phyloP scores from a whole-genome alignment of 35 echinoderm and acorn worm genomes.

The Patiria miniata region DNA sequence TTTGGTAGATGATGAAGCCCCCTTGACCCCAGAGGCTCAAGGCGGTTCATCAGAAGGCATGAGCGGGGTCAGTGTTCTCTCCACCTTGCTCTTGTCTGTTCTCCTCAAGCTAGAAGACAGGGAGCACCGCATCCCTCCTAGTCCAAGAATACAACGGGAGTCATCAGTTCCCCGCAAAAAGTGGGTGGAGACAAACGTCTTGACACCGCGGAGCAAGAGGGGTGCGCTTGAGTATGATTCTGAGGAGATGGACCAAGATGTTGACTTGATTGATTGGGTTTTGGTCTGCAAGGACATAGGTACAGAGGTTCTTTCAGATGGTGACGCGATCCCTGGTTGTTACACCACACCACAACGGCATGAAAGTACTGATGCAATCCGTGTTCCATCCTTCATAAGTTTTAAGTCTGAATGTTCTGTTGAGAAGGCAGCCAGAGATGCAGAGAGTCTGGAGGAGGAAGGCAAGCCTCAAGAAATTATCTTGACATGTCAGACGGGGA shows the following conservation, averaged over 20 bases:
- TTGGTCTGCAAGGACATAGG: not conserved
- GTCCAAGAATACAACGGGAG: not conserved
- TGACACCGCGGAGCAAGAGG: not conserved
- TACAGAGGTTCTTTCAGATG: not conserved
- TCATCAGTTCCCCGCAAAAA: not conserved
- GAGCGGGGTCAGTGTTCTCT: not conserved
- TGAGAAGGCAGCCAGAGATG: not conserved
- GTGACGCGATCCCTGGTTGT: not conserved
- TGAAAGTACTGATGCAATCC: not conserved
- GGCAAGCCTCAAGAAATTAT: not conserved
- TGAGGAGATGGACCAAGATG: not conserved
- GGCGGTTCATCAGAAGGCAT: not conserved
- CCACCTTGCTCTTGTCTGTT: not conserved
- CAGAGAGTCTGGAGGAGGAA: too few relatives aligned
- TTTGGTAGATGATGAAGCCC: not conserved
- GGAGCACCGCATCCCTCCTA: not conserved
- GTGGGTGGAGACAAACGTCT: not conserved
- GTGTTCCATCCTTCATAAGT: not conserved
- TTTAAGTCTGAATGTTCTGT: too few relatives aligned
- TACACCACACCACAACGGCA: not conserved
- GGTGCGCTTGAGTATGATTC: not conserved
- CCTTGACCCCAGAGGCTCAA: not conserved
- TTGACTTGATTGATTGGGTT: not conserved
- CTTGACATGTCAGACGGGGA: not conserved
- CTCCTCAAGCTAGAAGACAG: slow-evolving; percentile 8